These are phyloP conservation scores for Actias luna DNA, from an alignment of 2,888 invertebrate species.

Conservation along the genomic window DNA sequence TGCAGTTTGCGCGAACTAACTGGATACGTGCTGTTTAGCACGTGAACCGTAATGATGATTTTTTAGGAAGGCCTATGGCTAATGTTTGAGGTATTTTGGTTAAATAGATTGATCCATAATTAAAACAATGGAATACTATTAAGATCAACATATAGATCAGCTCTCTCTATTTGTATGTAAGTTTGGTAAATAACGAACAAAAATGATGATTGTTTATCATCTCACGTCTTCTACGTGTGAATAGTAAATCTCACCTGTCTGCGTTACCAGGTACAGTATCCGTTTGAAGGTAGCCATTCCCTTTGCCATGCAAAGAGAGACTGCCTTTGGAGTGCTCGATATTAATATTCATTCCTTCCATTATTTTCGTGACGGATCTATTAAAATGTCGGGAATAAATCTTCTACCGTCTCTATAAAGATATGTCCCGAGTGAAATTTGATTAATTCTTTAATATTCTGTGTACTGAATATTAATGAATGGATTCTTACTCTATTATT, in stretches of 20 bases:
- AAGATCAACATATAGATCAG: background rate
- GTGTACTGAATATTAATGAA: slow-evolving; percentile 7
- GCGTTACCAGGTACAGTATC: background rate
- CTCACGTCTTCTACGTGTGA: background rate
- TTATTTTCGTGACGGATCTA: slow-evolving; percentile 63
- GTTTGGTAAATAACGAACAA: too few species aligned
- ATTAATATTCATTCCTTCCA: slow-evolving; percentile 70
- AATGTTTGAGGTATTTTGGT: too few species aligned
- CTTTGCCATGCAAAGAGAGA: slow-evolving; percentile 65
- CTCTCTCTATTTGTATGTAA: background rate
- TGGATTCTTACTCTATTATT: background rate
- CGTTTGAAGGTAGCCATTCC: slow-evolving; percentile 42
- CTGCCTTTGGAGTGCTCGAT: slow-evolving; percentile 58
- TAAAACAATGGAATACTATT: background rate
- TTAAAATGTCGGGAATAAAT: slow-evolving; percentile 59
- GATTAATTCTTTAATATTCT: slow-evolving; percentile 36
- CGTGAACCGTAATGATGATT: too few species aligned
- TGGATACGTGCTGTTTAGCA: too few species aligned
- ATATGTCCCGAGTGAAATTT: slow-evolving; percentile 54
- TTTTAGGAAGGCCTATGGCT: too few species aligned
- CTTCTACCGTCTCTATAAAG: slow-evolving; percentile 48
- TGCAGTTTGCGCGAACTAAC: too few species aligned
- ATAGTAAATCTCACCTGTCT: background rate
- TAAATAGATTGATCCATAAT: too few species aligned
- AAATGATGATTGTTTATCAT: background rate